phyloP scores from a whole-genome alignment of 35 echinoderm and acorn worm genomes.

The Patiria miniata region DNA sequence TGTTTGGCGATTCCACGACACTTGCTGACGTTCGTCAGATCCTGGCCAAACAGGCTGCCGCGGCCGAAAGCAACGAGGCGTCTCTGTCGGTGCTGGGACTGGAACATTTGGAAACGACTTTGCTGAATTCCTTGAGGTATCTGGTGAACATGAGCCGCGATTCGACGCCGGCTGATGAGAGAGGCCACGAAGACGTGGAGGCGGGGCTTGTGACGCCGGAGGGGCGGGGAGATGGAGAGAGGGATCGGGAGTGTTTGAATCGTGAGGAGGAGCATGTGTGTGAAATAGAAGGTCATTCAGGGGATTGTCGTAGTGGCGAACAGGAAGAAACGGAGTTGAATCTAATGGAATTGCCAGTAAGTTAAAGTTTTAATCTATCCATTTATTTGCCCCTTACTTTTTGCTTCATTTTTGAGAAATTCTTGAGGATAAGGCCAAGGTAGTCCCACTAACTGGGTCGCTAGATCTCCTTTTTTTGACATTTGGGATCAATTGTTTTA shows the following conservation, averaged over 20 bases:
- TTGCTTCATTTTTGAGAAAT: too few relatives aligned
- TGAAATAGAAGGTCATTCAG: too few relatives aligned
- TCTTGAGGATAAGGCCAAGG: too few relatives aligned
- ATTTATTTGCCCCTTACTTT: too few relatives aligned
- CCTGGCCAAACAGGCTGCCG: conserved; percentile 29
- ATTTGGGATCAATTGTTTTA: too few relatives aligned
- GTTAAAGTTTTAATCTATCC: conserved; percentile 11
- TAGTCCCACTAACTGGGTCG: too few relatives aligned
- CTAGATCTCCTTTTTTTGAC: too few relatives aligned
- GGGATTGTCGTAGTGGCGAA: not conserved
- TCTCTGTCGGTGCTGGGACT: conserved; percentile 1
- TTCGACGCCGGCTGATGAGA: not conserved
- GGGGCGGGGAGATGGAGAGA: too few relatives aligned
- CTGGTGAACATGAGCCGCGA: not conserved
- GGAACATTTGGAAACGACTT: conserved; percentile 4
- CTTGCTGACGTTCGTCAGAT: conserved; percentile 41
- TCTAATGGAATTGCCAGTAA: not conserved
- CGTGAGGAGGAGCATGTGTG: too few relatives aligned
- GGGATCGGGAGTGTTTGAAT: too few relatives aligned
- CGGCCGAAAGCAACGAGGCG: not conserved
- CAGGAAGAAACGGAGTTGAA: not conserved
- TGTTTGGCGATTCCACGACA: conserved; percentile 65
- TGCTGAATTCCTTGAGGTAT: conserved; percentile 1
- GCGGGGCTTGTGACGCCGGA: not conserved
- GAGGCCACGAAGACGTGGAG: not conserved